Conservation (phyloP, 2,888 invertebrate species). For the Lapara coniferarum region DNA sequence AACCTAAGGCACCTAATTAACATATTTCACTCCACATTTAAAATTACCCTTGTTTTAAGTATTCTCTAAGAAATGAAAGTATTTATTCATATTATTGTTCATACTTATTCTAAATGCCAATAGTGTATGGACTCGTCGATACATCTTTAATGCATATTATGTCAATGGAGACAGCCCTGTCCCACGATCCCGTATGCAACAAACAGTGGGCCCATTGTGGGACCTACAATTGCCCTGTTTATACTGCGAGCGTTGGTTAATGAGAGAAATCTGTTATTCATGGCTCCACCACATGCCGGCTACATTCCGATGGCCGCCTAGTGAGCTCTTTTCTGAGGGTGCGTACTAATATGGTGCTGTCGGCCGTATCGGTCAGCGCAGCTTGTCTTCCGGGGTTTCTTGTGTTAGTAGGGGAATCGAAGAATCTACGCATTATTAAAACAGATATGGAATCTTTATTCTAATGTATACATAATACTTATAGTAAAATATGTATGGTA, state of each 20-base stretch:
- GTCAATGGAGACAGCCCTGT: conserved; percentile 14
- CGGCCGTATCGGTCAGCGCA: not conserved
- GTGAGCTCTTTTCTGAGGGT: not conserved
- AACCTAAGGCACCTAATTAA: not conserved
- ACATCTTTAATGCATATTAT: not conserved
- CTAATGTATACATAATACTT: no score
- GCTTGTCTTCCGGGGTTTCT: not conserved
- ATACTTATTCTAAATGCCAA: no score
- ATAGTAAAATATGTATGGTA: no score
- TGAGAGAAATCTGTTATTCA: conserved; percentile 24
- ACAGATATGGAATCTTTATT: no score
- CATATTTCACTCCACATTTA: no score
- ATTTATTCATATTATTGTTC: no score
- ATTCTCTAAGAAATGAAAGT: no score
- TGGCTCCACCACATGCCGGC: not conserved
- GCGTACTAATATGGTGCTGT: not conserved
- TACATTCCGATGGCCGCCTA: not conserved
- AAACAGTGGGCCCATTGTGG: conserved; percentile 16
- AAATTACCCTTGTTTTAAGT: no score
- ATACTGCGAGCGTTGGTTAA: conserved; percentile 18
- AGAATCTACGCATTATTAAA: no score
- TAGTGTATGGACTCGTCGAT: no score
- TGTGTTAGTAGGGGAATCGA: not conserved
- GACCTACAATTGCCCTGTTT: conserved; percentile 13
- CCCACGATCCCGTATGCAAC: not conserved